Evolutionary conservation across 2,113 vertebrate species (phyloP).

Genomic region (Odobenus rosmarus): DNA sequence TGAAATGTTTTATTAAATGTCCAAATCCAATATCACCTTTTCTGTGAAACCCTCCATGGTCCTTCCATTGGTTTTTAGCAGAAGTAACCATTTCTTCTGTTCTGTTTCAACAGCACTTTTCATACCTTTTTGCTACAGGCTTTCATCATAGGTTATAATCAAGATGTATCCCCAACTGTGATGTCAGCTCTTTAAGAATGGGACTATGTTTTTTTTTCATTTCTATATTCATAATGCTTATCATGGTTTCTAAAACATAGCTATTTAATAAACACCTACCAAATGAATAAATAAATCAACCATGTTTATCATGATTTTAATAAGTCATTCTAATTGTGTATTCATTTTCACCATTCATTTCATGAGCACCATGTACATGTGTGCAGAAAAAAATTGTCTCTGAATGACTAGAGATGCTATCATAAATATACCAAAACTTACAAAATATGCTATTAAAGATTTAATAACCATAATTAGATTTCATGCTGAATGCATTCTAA

Average conservation of each 20-base stretch:
- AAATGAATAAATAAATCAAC: neutral
- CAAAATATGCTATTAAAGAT: neutral
- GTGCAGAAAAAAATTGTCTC: neutral
- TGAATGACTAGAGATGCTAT: neutral
- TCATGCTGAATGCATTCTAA: neutral
- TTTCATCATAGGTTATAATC: neutral
- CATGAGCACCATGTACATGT: neutral
- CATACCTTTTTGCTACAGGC: neutral
- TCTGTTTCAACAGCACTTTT: neutral
- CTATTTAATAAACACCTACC: neutral
- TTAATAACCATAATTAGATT: conserved; percentile 5
- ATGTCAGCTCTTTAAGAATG: neutral
- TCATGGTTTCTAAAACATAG: neutral
- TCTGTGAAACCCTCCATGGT: neutral
- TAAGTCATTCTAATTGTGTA: neutral
- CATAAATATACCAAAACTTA: conserved; percentile 16
- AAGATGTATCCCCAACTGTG: neutral
- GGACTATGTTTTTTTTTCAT: neutral
- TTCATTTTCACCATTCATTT: neutral
- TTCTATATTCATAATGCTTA: neutral
- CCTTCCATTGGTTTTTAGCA: neutral
- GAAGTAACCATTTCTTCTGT: neutral
- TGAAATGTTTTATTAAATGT: neutral
- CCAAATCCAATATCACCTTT: neutral
- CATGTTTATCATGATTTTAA: neutral